Conservation (phyloP, 1,140 invertebrate genomes). For the Drosophila pallidifrons region DNA sequence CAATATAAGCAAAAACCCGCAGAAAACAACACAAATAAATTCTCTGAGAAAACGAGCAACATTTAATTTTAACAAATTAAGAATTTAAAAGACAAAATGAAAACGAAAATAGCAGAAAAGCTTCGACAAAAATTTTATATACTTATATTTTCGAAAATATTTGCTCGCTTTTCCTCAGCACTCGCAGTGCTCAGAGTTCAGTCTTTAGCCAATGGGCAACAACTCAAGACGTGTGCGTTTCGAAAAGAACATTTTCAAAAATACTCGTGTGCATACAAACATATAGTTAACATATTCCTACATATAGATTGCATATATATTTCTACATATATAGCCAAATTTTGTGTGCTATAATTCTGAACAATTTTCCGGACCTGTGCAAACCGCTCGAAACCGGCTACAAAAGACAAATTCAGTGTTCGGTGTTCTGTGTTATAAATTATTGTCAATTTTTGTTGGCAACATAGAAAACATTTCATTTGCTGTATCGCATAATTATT, state of each 20-base stretch:
- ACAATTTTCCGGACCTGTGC: conserved; percentile 47
- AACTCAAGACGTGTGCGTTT: conserved; percentile 68
- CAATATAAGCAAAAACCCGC: conserved; percentile 12
- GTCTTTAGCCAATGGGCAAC: conserved; percentile 64
- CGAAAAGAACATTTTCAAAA: conserved; percentile 20
- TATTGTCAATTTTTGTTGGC: conserved; percentile 39
- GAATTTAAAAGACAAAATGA: conserved; percentile 48
- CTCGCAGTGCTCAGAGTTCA: conserved; percentile 34
- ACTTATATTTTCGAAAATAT: conserved; percentile 51
- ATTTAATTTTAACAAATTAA: conserved; percentile 38
- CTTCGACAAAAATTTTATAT: conserved; percentile 53
- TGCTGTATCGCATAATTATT: conserved; percentile 5
- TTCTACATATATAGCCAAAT: conserved; percentile 36
- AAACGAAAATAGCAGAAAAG: conserved; percentile 72
- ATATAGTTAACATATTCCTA: conserved; percentile 25
- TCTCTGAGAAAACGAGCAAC: conserved; percentile 28
- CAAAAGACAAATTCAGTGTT: conserved; percentile 10
- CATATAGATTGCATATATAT: conserved; percentile 43
- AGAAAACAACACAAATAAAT: conserved; percentile 47
- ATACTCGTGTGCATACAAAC: conserved; percentile 10
- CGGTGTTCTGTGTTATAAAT: conserved; percentile 27
- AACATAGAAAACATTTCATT: conserved; percentile 18
- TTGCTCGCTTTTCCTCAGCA: conserved; percentile 35
- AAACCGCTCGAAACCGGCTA: conserved; percentile 55
- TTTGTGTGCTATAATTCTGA: conserved; percentile 28